Percentiles rank a stretch among this genome's conserved stretches.
These are phyloP conservation scores for Meteorus colon DNA, from an alignment of 2,888 invertebrate genomes.

Conservation along the genomic window DNA sequence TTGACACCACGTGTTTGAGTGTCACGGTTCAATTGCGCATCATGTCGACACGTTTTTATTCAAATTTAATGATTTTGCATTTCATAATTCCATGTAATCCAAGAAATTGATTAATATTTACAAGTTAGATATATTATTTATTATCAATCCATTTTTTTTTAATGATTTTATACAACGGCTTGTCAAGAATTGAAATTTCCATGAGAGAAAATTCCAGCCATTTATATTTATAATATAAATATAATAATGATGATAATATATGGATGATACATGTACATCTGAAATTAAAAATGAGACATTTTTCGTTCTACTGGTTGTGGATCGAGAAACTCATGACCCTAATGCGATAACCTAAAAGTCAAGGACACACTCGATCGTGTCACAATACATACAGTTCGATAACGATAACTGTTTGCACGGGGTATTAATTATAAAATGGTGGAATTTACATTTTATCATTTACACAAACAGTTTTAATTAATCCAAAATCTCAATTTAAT, in stretches of 20 bases:
- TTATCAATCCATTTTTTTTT: no score
- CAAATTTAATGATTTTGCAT: not conserved
- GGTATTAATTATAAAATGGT: constrained; percentile 7
- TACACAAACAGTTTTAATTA: not conserved
- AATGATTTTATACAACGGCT: no score
- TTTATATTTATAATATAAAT: no score
- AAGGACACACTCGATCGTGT: constrained; percentile 64
- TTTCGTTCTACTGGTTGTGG: constrained; percentile 61
- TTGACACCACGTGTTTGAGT: not conserved
- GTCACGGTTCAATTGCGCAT: not conserved
- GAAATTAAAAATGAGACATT: constrained; percentile 49
- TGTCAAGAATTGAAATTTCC: no score
- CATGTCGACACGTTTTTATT: constrained; percentile 18
- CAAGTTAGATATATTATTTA: no score
- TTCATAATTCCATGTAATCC: not conserved
- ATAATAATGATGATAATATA: not conserved
- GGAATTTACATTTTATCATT: not conserved
- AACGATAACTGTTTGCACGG: constrained; percentile 22
- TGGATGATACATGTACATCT: constrained; percentile 19
- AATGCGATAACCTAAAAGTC: constrained; percentile 67
- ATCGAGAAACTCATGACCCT: constrained; percentile 60
- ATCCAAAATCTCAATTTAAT: no score
- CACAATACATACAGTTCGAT: constrained; percentile 49
- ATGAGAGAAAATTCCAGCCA: no score
- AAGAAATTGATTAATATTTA: no score